These are phyloP conservation scores for Cichlasoma orientale DNA, from an alignment of 2,797 vertebrate species.

Conservation along the genomic window DNA sequence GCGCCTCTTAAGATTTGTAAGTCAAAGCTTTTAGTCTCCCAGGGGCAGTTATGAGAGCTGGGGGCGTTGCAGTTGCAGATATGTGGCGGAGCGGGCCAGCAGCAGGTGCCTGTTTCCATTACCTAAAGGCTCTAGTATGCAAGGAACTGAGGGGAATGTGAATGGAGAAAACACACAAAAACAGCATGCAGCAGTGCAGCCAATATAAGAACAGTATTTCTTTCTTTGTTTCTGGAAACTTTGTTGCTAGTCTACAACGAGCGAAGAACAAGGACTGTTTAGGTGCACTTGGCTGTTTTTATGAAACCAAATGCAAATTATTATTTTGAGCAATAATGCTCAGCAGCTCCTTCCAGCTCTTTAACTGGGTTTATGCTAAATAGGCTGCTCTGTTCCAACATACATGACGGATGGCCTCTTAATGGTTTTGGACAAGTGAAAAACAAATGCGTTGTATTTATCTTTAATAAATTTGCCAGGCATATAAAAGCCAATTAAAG, in stretches of 20 bases:
- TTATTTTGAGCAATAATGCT: not conserved
- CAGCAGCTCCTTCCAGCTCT: conserved; percentile 1
- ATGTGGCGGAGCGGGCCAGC: conserved; percentile 48
- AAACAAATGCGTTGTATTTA: not conserved
- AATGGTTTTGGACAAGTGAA: conserved; percentile 8
- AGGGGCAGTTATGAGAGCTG: conserved; percentile 62
- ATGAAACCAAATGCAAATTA: not conserved
- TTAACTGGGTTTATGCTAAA: conserved; percentile 7
- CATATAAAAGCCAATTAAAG: conserved; percentile 25
- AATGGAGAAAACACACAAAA: conserved; percentile 51
- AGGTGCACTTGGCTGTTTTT: not conserved
- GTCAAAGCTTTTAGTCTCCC: conserved; percentile 68
- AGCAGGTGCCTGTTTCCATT: conserved; percentile 86
- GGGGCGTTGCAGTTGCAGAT: conserved; percentile 63
- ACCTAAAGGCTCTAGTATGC: conserved; percentile 77
- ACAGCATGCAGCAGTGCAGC: conserved; percentile 25
- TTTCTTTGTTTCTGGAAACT: not conserved
- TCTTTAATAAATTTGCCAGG: not conserved
- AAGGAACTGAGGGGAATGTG: conserved; percentile 60
- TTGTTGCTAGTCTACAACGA: not conserved
- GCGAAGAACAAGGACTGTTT: not conserved
- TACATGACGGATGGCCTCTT: conserved; percentile 8
- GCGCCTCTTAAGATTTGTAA: conserved; percentile 69
- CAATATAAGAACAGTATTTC: conserved; percentile 1
- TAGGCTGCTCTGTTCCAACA: not conserved